Base-by-base conservation (phyloP, 2,888 invertebrate species). In the Eristalis intricaria region DNA sequence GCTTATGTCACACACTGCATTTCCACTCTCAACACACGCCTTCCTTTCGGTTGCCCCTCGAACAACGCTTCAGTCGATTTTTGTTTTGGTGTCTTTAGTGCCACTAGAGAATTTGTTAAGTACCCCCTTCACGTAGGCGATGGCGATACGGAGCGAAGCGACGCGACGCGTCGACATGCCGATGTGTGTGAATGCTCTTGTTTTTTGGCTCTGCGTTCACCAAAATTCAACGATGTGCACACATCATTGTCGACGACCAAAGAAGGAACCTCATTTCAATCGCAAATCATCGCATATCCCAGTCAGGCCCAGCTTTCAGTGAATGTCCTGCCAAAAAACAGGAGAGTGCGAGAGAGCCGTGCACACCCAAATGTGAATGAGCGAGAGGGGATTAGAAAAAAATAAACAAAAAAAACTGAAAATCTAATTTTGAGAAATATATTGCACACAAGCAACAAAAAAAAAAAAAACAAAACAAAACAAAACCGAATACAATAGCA, bases 41-140 rank as follows among this genome's bases (percentile, higher is more conserved):
- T 68, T n/a, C 40, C 19, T 35, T 32, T 32, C 10, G 8, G 32
- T 32, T 26, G 60, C 50, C 73, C 40, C 73, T 13, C 11, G 38
- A n/a, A 8, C 50, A 2, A 8, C 19, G 50, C 50, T 50, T 50
- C 50, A 50, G 50, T 50, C 69, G 64, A 86, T 82, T 87, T 87
- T 83, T 87, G 73, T 87, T 87, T 50, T 84, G 84, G 87, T 87
- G 84, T 87, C 87, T 87, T 87, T 84, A 87, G 84, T 87, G 87
- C 68, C 84, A 87, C 87, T 87, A 84, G 79, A 87, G 68, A 87
- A 80, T 84, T 87, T 84, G 87, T 79, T 84, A 84, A 87, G 87
- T 87, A 69, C 68, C 76, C 83, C 76, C 78, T 84, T 87, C 73
- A 80, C 40, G 43, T 29, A 32, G 38, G 38, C 64, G 38, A 22